Evolutionary conservation across 1,140 invertebrate species (phyloP).

Genomic region (Aphaenogaster floridana): DNA sequence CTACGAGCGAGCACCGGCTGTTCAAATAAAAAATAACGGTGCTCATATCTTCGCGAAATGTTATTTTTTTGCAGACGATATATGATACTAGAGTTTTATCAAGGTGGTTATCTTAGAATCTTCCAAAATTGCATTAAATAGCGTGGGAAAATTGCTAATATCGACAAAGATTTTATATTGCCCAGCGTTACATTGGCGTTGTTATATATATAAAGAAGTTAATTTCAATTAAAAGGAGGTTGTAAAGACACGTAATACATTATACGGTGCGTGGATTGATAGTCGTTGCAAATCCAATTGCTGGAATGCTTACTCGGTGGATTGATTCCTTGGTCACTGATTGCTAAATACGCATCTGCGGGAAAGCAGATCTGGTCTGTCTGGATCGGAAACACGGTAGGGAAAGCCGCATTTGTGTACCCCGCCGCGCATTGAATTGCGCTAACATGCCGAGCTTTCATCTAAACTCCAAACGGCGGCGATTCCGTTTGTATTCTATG

Average conservation of each 20-base stretch:
- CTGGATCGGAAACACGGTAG: constrained; percentile 74
- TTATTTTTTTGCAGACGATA: not conserved
- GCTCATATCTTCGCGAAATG: not conserved
- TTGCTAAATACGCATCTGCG: constrained; percentile 76
- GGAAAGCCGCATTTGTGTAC: constrained; percentile 69
- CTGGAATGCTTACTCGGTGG: constrained; percentile 65
- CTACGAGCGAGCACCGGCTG: constrained; percentile 3
- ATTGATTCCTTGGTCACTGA: constrained; percentile 72
- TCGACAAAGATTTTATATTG: not conserved
- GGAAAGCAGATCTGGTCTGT: constrained; percentile 76
- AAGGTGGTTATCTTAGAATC: not conserved
- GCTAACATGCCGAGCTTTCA: constrained; percentile 28
- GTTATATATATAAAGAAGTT: not conserved
- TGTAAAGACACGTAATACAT: not conserved
- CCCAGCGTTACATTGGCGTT: not conserved
- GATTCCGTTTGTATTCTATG: constrained; percentile 39
- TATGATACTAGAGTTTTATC: not conserved
- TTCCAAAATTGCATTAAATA: not conserved
- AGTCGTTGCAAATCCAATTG: constrained; percentile 54
- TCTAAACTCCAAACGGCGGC: constrained; percentile 35
- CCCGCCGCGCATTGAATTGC: constrained; percentile 63
- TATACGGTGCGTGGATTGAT: constrained; percentile 37
- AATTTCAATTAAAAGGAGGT: not conserved
- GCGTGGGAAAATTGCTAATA: not conserved
- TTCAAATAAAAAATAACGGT: constrained; percentile 38